Conservation (phyloP, 2,797 vertebrate genomes). For the Centropyge bicolor region DNA sequence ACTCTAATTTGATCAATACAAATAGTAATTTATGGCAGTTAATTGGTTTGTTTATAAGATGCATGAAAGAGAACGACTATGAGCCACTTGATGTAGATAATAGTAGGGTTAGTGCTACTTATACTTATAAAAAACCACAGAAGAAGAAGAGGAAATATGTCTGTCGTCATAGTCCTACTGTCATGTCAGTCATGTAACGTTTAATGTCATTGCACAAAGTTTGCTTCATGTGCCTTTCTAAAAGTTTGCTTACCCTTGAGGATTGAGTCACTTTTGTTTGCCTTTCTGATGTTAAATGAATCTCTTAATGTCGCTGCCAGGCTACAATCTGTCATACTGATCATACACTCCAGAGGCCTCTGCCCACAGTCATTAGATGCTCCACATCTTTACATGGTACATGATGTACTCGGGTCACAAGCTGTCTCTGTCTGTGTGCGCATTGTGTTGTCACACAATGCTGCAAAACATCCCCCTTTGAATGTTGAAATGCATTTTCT, state of each 20-base stretch:
- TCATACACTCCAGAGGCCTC: conserved; percentile 54
- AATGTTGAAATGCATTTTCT: not conserved
- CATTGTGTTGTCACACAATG: not conserved
- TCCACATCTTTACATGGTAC: conserved; percentile 35
- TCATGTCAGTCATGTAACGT: conserved; percentile 1
- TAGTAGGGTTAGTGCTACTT: accelerated
- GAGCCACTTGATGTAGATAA: not conserved
- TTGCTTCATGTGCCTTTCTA: not conserved
- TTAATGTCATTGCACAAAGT: conserved; percentile 9
- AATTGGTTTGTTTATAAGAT: conserved; percentile 14
- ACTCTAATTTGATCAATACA: not conserved
- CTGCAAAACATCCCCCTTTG: not conserved
- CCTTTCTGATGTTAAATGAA: conserved; percentile 47
- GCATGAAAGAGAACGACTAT: not conserved
- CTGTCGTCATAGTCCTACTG: not conserved
- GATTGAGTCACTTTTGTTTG: conserved; percentile 3
- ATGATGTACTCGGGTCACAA: conserved; percentile 27
- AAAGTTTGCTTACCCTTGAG: conserved; percentile 34
- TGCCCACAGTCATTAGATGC: conserved; percentile 61
- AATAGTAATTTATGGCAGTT: not conserved
- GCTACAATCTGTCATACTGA: conserved; percentile 64
- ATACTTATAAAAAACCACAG: not conserved
- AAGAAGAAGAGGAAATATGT: not conserved
- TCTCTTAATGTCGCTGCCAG: conserved; percentile 56
- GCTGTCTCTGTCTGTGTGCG: conserved; percentile 7